Base-by-base conservation (phyloP, 2,113 vertebrate genomes). In the Tychaedon coryphoeus region DNA sequence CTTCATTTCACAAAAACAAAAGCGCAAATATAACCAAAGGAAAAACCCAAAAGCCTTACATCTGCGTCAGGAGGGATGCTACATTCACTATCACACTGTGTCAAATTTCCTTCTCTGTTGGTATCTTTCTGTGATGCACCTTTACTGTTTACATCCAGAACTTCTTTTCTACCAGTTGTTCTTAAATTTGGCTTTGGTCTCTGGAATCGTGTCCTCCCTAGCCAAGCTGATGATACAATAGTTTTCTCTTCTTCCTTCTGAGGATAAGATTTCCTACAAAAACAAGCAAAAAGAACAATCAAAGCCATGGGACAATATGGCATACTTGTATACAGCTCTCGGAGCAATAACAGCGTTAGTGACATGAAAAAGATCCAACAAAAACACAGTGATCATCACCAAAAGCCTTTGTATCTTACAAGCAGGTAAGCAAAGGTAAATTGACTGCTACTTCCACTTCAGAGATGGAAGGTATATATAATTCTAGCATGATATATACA, bases 161-260 rank as follows among this genome's bases (percentile, higher is more conserved):
- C 67, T 31, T 89, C 86, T 74, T 97, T 98, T 93, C 96, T 98
- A 71, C 85, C 83, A 92, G 90, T 22, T 92, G 57, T 67, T 86
- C 92, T 95, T 89, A 98, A 80, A 62, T 98, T 98, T 53, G 98
- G 96, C 23, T 97, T 96, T 36, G 96, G 97, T 89, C 88, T 98
- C 61, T 97, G 97, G 20, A 97, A 97, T 91, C 89, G 95, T 47
- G 92, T 97, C 79, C 96, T 98, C 29, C 97, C 91, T 33, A 97
- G 95, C 71, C 47, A 79, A 78, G 88, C 81, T 74, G 98, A 96
- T 48, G 98, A 97, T 60, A 95, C 65, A 66, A 89, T 36, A 16
- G 72, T n/a, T 60, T 97, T 95, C 42, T 97, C 97, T 48, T 97
- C 75, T 73, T 83, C 34, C 71, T 97, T 90, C 56, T 42, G 61